Evolutionary conservation across 2,888 invertebrate species (phyloP).

Genomic region (Unio delphinus): DNA sequence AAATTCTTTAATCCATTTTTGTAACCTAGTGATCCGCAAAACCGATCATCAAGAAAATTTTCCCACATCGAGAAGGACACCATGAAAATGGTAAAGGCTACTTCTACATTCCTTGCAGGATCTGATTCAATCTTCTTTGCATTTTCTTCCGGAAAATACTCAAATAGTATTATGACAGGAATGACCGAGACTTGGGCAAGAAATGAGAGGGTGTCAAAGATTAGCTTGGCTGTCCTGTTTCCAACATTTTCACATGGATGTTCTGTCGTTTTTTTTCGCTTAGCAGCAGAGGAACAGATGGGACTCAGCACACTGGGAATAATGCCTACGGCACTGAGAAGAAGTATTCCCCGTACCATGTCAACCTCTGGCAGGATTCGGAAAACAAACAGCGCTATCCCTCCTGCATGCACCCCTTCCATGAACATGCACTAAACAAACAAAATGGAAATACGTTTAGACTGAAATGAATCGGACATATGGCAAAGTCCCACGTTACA

Average conservation of each 20-base stretch:
- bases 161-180: constrained; percentile 32
- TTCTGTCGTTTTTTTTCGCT: not conserved
- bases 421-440: constrained; percentile 42
- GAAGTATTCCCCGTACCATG: constrained; percentile 54
- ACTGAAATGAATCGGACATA: not conserved
- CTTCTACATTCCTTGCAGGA: constrained; percentile 16
- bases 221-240: constrained; percentile 9
- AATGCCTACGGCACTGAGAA: constrained; percentile 56
- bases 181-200: constrained; percentile 42
- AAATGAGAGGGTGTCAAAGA: constrained; percentile 27
- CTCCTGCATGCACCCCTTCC: constrained; percentile 53
- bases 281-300: constrained; percentile 29
- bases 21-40: constrained; percentile 23
- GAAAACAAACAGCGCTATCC: constrained; percentile 63
- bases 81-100: constrained; percentile 39
- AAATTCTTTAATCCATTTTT: constrained; percentile 16
- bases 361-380: constrained; percentile 60
- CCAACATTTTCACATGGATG: not conserved
- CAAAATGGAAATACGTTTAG: not conserved
- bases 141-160: constrained; percentile 21
- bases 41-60: constrained; percentile 56
- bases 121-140: constrained; percentile 6
- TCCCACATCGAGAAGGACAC: constrained; percentile 59
- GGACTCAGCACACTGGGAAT: constrained; percentile 61
- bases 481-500: not conserved